phyloP scores from a whole-genome alignment of 1,140 invertebrate species.

The Drosophila albomicans region DNA sequence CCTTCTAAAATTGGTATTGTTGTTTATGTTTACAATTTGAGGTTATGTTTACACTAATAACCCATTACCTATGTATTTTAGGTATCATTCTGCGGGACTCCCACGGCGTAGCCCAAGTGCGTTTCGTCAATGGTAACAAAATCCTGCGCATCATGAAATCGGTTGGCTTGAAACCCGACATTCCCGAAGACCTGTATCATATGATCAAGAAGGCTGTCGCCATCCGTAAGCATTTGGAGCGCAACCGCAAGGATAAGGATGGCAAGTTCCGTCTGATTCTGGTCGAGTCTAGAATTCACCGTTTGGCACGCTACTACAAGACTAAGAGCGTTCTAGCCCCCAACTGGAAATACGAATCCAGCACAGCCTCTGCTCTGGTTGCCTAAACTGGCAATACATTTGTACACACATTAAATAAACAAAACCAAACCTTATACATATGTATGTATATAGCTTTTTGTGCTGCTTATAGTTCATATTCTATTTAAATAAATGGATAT shows the following conservation, averaged over 20 bases:
- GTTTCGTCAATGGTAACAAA: conserved; percentile 98
- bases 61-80: conserved; percentile 84
- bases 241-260: conserved; percentile 98
- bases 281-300: conserved; percentile 99
- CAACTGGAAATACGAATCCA: conserved; percentile 99
- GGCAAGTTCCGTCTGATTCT: conserved; percentile 99
- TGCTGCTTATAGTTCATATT: background rate
- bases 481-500: no score
- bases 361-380: conserved; percentile 98
- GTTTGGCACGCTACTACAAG: conserved; percentile 99
- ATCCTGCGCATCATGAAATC: conserved; percentile 99
- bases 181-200: conserved; percentile 99
- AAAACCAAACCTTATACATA: conserved; percentile 9
- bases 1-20: conserved; percentile 98
- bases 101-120: conserved; percentile 98
- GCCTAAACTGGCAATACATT: conserved; percentile 89
- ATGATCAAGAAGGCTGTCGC: conserved; percentile 99
- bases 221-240: conserved; percentile 99
- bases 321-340: conserved; percentile 98
- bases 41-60: conserved; percentile 88
- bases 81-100: conserved; percentile 99
- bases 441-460: background rate
- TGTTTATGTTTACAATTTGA: conserved; percentile 86
- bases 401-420: conserved; percentile 35
- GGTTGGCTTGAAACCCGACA: conserved; percentile 97